Evolutionary conservation across 2,888 invertebrate species (phyloP).

Genomic region (Lasioglossum vierecki): DNA sequence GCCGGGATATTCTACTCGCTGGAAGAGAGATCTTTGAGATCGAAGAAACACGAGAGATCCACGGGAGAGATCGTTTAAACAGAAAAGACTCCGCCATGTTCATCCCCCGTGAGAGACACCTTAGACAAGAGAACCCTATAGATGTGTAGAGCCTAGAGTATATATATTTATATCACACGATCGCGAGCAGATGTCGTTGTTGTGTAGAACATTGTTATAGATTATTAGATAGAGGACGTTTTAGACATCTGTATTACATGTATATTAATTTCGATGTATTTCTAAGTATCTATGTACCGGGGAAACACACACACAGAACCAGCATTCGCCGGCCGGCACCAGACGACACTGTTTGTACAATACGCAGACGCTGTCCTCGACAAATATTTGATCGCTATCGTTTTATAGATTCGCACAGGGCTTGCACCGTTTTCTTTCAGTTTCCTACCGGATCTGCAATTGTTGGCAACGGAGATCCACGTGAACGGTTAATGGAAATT

Average conservation of each 20-base stretch:
- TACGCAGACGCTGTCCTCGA: not conserved
- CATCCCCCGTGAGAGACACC: constrained; percentile 67
- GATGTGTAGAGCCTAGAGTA: constrained; percentile 70
- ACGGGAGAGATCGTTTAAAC: not conserved
- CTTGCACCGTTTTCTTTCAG: not conserved
- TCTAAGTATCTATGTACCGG: not conserved
- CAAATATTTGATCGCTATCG: not conserved
- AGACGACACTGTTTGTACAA: constrained; percentile 12
- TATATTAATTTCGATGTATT: constrained; percentile 6
- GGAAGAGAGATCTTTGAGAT: not conserved
- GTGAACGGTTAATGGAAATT: not conserved
- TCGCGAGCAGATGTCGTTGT: constrained; percentile 66
- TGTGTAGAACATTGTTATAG: constrained; percentile 65
- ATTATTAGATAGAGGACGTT: constrained; percentile 49
- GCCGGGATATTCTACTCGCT: not conserved
- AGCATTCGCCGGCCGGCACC: constrained; percentile 21
- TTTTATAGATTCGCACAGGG: not conserved
- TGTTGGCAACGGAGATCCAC: not conserved
- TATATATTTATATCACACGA: constrained; percentile 28
- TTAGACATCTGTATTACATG: constrained; percentile 44
- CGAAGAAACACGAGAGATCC: not conserved
- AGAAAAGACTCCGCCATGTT: constrained; percentile 56
- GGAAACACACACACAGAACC: not conserved
- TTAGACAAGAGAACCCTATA: constrained; percentile 68
- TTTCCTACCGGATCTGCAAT: not conserved